Evolutionary conservation across 2,888 invertebrate species (phyloP).

Genomic region (Cosmorhoe ocellata): DNA sequence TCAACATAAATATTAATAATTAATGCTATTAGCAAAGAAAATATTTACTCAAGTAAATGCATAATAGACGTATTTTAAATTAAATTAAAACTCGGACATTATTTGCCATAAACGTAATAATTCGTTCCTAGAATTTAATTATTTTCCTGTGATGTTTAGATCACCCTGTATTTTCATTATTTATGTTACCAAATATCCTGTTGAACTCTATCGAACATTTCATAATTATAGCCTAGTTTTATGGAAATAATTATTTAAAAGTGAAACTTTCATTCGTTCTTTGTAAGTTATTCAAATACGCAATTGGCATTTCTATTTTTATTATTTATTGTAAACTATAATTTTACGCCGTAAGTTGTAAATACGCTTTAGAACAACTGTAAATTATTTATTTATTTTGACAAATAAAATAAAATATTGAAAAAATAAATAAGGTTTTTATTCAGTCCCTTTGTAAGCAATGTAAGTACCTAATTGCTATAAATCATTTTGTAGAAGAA

Average conservation of each 20-base stretch:
- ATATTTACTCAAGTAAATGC: neutral
- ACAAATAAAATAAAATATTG: conserved; percentile 47
- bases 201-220: neutral
- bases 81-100: neutral
- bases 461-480: neutral
- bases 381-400: conserved; percentile 80
- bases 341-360: conserved; percentile 65
- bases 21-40: neutral
- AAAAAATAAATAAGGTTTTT: conserved; percentile 23
- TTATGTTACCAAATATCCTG: conserved; percentile 69
- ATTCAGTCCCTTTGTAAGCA: conserved; percentile 9
- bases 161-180: conserved; percentile 37
- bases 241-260: too few relatives aligned
- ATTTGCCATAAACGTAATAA: conserved; percentile 21
- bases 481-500: too few relatives aligned
- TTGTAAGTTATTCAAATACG: conserved; percentile 9
- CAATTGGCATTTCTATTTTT: conserved; percentile 31
- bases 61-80: neutral
- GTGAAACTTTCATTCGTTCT: neutral
- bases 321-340: conserved; percentile 37
- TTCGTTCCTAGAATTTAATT: conserved; percentile 18
- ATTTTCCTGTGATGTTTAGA: conserved; percentile 2
- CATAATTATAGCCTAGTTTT: too few relatives aligned
- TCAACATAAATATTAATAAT: too few relatives aligned
- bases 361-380: conserved; percentile 70